Percentiles rank a stretch among this genome's conserved stretches.
Evolutionary conservation across 2,113 vertebrate genomes (phyloP).

Genomic region (Etia nguti): DNA sequence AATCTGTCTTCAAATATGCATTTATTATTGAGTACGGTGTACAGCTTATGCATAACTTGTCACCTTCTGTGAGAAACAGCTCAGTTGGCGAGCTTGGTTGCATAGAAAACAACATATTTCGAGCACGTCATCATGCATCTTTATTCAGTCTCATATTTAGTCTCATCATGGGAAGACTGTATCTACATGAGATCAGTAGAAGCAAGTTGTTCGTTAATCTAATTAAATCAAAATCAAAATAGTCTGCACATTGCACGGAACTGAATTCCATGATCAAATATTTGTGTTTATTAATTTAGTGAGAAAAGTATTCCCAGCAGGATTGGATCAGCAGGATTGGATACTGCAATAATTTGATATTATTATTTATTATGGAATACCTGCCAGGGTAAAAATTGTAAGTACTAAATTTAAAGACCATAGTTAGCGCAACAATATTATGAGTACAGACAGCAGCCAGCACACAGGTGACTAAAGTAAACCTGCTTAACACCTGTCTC

Average conservation of each 20-base stretch:
- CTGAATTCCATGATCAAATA: not conserved
- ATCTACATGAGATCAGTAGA: not conserved
- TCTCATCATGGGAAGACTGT: not conserved
- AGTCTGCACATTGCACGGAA: not conserved
- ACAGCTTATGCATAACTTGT: not conserved
- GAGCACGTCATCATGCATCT: not conserved
- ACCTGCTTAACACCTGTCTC: conserved; percentile 6
- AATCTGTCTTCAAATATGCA: not conserved
- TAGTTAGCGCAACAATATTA: not conserved
- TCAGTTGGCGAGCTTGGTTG: not conserved
- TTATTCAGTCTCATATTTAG: not conserved
- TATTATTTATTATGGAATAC: not conserved
- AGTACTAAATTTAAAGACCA: not conserved
- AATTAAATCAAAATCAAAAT: no score
- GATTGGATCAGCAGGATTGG: not conserved
- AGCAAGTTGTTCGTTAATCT: not conserved
- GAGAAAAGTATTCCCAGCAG: not conserved
- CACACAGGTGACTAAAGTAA: not conserved
- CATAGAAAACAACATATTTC: not conserved
- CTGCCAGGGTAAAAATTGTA: not conserved
- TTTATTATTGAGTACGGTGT: not conserved
- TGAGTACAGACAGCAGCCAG: not conserved
- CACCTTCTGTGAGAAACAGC: not conserved
- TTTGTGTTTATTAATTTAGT: not conserved
- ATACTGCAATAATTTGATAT: not conserved